Evolutionary conservation across 2,888 invertebrate genomes (phyloP).

Genomic region (Watsonalla binaria): DNA sequence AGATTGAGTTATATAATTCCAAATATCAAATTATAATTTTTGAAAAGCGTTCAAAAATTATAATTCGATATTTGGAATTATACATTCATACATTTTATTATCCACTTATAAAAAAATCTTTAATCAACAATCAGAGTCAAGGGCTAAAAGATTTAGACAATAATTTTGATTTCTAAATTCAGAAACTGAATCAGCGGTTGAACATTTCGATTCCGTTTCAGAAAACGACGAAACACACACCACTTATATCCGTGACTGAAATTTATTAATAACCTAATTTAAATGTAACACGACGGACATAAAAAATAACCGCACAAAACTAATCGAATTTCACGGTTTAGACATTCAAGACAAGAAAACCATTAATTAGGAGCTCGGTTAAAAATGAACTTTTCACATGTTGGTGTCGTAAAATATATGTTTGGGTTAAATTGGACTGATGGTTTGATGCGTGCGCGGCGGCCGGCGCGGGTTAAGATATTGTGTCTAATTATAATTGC

Average conservation of each 20-base stretch:
- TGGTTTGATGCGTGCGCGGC: slow-evolving; percentile 28
- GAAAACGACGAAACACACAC: background rate
- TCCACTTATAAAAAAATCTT: too few species aligned
- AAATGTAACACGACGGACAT: background rate
- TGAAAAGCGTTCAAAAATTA: too few species aligned
- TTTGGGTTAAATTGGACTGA: slow-evolving; percentile 24
- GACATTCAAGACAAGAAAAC: slow-evolving; percentile 26
- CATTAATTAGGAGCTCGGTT: slow-evolving; percentile 30
- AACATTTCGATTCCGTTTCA: background rate
- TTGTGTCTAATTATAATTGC: slow-evolving; percentile 29
- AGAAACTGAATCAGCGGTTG: slow-evolving; percentile 10
- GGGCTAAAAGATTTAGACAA: background rate
- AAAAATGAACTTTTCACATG: slow-evolving; percentile 24
- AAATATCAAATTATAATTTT: too few species aligned
- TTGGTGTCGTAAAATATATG: slow-evolving; percentile 14
- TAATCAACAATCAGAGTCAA: too few species aligned
- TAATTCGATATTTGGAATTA: too few species aligned
- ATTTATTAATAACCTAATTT: slow-evolving; percentile 10
- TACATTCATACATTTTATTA: too few species aligned
- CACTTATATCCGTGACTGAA: slow-evolving; percentile 1
- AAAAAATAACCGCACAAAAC: slow-evolving; percentile 19
- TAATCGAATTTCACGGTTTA: slow-evolving; percentile 28
- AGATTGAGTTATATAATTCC: too few species aligned
- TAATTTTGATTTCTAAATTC: slow-evolving; percentile 2
- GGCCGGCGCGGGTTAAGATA: slow-evolving; percentile 19